Evolutionary conservation across 2,888 invertebrate species (phyloP), one percentile per base, ranked within the genome.

Genomic region (Lacanobia wlatinum): DNA sequence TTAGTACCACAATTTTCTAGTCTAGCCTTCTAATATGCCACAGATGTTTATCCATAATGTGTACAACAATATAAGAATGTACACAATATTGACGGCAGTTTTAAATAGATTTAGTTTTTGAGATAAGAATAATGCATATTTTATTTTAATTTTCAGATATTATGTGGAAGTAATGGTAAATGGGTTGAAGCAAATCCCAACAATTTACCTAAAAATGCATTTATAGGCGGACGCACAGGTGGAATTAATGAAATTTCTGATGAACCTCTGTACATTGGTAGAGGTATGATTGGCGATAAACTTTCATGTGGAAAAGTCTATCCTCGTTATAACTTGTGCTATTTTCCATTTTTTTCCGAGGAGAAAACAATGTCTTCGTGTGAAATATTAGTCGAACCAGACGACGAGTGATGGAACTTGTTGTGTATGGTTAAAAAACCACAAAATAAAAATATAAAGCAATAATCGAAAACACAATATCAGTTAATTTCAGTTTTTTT

Each of bases 231-330:
- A 3, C 91, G 12, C 40, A 12, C 96, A 40, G 67, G 76, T 21
- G 69, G 69, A 50, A 2, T 10, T 18, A 0, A 7, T 77, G 96
- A 93, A 85, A 93, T 96, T 69, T 90, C 92, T 21, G 65, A 82
- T 43, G 96, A 96, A 83, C 93, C 94, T 65, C 80, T 97, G n/a
- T 98, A 96, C 87, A 97, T 98, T 8, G 97, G 97, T 14, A 96
- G 98, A 84, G 97, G 97, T 7, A 95, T 95, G 66, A 97, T 97
- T 88, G 97, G 97, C 78, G 97, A 97, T 50, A 97, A 97, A 62
- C 93, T 98, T 21, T 96, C 98, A 85, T 97, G 98, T 71, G 98
- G 98, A 38, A 98, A 98, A 94, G 91, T 98, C 38, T 89, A 90
- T 53, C 73, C 87, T 52, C 96, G 97, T 43, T 98, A 98, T 87